Evolutionary conservation across 2,797 vertebrate genomes (phyloP), one percentile per base, ranked within the genome.

Genomic region (Gymnothorax javanicus): DNA sequence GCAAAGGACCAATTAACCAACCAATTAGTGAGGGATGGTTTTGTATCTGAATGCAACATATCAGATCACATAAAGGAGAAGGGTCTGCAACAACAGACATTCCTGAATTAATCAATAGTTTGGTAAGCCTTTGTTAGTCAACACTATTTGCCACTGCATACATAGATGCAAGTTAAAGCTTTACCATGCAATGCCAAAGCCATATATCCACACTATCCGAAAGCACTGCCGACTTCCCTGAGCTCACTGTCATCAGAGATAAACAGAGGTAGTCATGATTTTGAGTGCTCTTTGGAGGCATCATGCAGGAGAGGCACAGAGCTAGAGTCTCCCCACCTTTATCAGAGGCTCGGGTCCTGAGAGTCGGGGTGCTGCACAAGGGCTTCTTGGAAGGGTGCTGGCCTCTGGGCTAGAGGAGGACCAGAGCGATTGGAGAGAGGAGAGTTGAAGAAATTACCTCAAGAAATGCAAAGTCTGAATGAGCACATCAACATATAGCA

Each of bases 321-420:
- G 23, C 64, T 69, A 7, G 23, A 69, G 4, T 69, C 64, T 69
- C 64, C 64, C 7, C 25, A 69, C 64, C 96, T 95, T 93, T 96
- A 60, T 94, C 90, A 12, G 86, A 92, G 25, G 64, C 89, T 58
- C 92, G 95, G 54, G 87, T 88, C 85, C 93, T 92, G 79, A 92
- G 90, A 7, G 96, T 93, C 9, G 97, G 96, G 83, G 97, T 97
- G 89, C 97, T 97, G 87, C 95, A 95, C 85, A 96, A 85, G 9
- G 90, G 96, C 89, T 97, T 97, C 89, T 93, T 95, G 85, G 84
- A 91, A 59, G 92, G 86, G 90, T 91, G 91, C 87, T 92, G 93
- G 83, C 92, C 94, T 91, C 93, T 91, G 2, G 95, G 90, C 96
- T 97, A 83, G 13, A 92, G 86, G 89, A 11, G 89, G 1, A 52